These are phyloP conservation scores for Helobdella robusta DNA, from an alignment of 2,888 invertebrate species.

Conservation along the genomic window DNA sequence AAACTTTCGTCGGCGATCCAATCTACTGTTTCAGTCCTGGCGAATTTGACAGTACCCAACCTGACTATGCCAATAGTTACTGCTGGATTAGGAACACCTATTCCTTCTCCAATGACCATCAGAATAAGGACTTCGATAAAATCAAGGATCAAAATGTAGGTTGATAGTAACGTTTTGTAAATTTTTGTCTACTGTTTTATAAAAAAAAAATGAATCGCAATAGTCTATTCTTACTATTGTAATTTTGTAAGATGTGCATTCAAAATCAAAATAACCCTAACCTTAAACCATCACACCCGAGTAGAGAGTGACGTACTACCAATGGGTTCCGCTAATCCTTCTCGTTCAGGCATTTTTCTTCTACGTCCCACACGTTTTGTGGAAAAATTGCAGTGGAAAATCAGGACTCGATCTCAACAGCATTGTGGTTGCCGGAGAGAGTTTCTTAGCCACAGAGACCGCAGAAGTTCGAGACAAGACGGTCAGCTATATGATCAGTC, in stretches of 20 bases:
- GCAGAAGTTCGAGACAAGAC: slow-evolving; percentile 27
- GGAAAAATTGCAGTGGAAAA: slow-evolving; percentile 45
- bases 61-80: slow-evolving; percentile 51
- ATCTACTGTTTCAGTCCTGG: slow-evolving; percentile 68
- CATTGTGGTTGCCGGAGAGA: slow-evolving; percentile 26
- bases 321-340: slow-evolving; percentile 49
- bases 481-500: slow-evolving; percentile 23
- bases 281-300: neutral
- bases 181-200: neutral
- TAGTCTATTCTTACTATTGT: neutral
- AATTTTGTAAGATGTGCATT: neutral
- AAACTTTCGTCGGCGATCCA: slow-evolving; percentile 66
- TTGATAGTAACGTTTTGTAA: too few species aligned
- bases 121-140: too few species aligned
- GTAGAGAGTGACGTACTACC: slow-evolving; percentile 49
- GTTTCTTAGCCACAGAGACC: slow-evolving; percentile 26
- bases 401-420: slow-evolving; percentile 26
- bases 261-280: neutral
- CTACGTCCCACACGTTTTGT: slow-evolving; percentile 51
- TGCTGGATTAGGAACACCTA: slow-evolving; percentile 53
- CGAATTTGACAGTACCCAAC: slow-evolving; percentile 49
- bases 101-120: slow-evolving; percentile 26
- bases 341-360: slow-evolving; percentile 52
- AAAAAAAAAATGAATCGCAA: neutral
- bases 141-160: slow-evolving; percentile 36